Evolutionary conservation across 2,888 invertebrate genomes (phyloP), one percentile per base, ranked within the genome.

Genomic region (Apomyelois bistriatella): DNA sequence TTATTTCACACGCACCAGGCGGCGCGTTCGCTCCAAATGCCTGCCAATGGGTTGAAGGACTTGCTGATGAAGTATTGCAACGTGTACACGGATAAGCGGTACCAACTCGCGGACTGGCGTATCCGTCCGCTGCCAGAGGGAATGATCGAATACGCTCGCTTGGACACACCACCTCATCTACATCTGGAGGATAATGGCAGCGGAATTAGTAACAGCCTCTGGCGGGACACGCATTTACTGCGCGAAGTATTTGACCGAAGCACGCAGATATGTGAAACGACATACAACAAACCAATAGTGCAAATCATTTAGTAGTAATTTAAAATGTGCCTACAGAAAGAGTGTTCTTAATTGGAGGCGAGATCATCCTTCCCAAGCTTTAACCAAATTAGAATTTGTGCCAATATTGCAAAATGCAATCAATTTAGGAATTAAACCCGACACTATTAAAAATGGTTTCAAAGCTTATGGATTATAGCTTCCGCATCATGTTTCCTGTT

Each of bases 1-100:
- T 93, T 99, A 94, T 99, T 99, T 77, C 99, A 99, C 80, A 99
- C 99, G 0, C 94, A 97, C 73, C 94, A 95, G 74, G 99, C 98
- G 0, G 94, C 97, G 0, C 93, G 94, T 60, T 89, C 93, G 1
- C 89, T 99, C 0, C 92, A 93, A 17, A 90, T 95, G 57, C 87
- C 93, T 0, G 92, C 93, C 12, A 87, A 95, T 1, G 97, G 97
- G 3, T 86, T 97, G 48, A 94, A 96, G 0, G 94, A 94, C 76
- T 88, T 99, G 36, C 89, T 99, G 36, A 91, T 93, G 66, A 91
- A 91, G 50, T 98, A 96, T 77, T 97, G 98, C 74, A 81, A 93
- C 41, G 88, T 98, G 16, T 91, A 93, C 55, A 93, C 95, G 0
- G 95, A 99, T 74, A 99, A 99, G 82, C 94, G 95, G 89, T 97